A percentile compares a stretch with the other conserved stretches of the same genome.
phyloP scores from a whole-genome alignment of 2,888 invertebrate genomes.

The Syrphus vitripennis region DNA sequence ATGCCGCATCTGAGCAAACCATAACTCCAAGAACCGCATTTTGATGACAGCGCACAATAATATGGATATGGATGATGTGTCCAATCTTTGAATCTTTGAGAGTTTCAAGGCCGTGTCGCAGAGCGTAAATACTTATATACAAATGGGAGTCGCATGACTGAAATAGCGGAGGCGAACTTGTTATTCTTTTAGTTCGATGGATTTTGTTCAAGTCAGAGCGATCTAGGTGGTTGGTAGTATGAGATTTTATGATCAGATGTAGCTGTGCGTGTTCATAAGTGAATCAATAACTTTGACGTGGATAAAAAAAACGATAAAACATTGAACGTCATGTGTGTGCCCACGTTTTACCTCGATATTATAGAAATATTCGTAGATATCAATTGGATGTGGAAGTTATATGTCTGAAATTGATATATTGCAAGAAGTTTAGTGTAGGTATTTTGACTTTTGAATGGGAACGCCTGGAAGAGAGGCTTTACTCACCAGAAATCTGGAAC shows the following conservation, averaged over 20 bases:
- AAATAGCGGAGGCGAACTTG: conserved; percentile 54
- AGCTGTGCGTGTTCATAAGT: not conserved
- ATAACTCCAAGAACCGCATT: not conserved
- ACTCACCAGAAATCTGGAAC: too few relatives aligned
- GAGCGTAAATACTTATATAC: not conserved
- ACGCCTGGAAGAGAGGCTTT: not conserved
- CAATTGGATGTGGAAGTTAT: not conserved
- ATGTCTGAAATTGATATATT: not conserved
- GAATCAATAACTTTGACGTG: conserved; percentile 26
- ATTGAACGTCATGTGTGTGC: conserved; percentile 5
- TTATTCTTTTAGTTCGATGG: conserved; percentile 30
- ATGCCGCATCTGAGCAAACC: not conserved
- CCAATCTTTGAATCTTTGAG: conserved; percentile 35
- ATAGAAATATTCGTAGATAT: not conserved
- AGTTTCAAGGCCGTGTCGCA: conserved; percentile 49
- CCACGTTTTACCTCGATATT: not conserved
- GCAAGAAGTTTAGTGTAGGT: not conserved
- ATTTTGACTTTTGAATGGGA: not conserved
- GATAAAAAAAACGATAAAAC: conserved; percentile 14
- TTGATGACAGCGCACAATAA: conserved; percentile 7
- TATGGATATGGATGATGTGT: conserved; percentile 11
- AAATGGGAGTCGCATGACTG: conserved; percentile 16
- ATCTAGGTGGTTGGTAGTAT: not conserved
- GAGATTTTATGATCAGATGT: not conserved
- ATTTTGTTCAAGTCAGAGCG: not conserved